Base-by-base conservation (phyloP, 2,888 invertebrate genomes). In the Sclerodermus sp. region DNA sequence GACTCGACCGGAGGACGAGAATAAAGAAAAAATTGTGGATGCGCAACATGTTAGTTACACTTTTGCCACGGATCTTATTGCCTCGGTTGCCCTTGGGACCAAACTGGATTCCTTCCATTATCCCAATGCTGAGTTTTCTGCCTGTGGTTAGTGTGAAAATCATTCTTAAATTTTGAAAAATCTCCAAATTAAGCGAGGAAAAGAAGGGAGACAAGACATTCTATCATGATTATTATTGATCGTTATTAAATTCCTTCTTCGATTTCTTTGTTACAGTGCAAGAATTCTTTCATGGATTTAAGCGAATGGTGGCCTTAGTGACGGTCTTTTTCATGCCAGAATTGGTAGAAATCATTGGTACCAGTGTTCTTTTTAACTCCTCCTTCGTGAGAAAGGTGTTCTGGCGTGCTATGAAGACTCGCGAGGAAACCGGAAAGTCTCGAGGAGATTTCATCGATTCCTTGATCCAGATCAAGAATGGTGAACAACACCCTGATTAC, bases 381-480 rank as follows among this genome's bases (percentile, higher is more conserved):
- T 49, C 55, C 49, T 74, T 72, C 40, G 64, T 75, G 0, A 62
- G 53, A 8, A 71, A 71, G 55, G 54, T 73, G 1, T 74, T 75
- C 43, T 75, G 74, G 73, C 47, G 49, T 14, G 71, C 71, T 12
- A 50, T 75, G 6, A 59, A 71, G 10, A 56, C 51, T 6, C 67
- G 73, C 0, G 72, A 75, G 42, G 59, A 62, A 30, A 62, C 56
- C 9, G 68, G 70, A 1, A 14, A 54, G 4, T 70, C 70, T 10
- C 62, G 73, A 46, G 74, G 74, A 4, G 75, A 75, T 37, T 71
- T 71, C 23, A 72, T 75, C 37, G 74, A 75, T 45, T 73, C 73
- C 2, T 42, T 75, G 1, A 57, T 74, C 9, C 62, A 69, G 23
- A 45, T 75, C 38, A 74, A 73, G 38, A 68, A 73, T 49, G 66